phyloP scores from a whole-genome alignment of 2,113 vertebrate species.

The Mobula birostris region DNA sequence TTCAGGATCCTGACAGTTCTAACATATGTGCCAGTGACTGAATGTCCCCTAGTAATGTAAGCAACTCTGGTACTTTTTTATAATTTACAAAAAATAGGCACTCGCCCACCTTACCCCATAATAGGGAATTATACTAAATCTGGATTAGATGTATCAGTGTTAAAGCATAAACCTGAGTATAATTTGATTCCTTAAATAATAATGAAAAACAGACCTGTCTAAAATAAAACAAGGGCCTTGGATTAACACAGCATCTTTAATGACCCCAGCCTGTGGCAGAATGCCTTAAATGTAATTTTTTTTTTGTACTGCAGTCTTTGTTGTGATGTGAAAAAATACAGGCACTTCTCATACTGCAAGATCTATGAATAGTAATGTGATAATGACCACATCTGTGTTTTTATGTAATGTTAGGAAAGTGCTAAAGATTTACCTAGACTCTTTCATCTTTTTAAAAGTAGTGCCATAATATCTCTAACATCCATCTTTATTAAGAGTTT shows the following conservation, averaged over 20 bases:
- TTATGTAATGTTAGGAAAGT: not conserved
- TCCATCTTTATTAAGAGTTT: too few species aligned
- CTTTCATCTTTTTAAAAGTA: not conserved
- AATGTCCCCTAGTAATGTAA: not conserved
- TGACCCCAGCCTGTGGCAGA: not conserved
- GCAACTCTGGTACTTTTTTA: not conserved
- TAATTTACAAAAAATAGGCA: not conserved
- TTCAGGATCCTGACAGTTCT: not conserved
- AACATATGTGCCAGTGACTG: not conserved
- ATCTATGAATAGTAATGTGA: not conserved
- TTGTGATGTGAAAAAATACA: not conserved
- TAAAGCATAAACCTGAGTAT: constrained; percentile 2
- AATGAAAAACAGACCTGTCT: constrained; percentile 6
- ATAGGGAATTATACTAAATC: not conserved
- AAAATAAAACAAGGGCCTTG: not conserved
- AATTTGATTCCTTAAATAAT: not conserved
- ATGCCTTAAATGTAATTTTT: not conserved
- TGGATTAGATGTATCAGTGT: not conserved
- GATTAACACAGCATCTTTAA: not conserved
- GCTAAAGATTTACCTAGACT: not conserved
- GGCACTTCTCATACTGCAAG: not conserved
- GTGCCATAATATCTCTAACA: too few species aligned
- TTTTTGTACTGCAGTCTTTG: not conserved
- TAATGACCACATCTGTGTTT: not conserved
- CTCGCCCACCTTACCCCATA: not conserved